A percentile compares a stretch with the other conserved stretches of the same genome.
These are phyloP conservation scores for Pleuronectes platessa DNA, from an alignment of 2,113 vertebrate species.

Conservation along the genomic window DNA sequence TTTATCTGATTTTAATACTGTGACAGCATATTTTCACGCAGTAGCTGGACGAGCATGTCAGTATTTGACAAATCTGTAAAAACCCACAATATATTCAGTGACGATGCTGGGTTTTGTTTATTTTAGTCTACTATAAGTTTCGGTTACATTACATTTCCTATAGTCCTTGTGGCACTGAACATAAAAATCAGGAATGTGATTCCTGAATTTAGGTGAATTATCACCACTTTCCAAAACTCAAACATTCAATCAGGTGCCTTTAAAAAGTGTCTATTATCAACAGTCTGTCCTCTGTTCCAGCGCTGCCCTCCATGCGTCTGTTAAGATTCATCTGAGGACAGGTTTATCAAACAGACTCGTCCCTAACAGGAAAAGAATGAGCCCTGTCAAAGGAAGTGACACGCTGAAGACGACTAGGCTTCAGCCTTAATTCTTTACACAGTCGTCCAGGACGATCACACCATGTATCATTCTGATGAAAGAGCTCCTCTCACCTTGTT, in stretches of 20 bases:
- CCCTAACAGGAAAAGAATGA: conserved; percentile 75
- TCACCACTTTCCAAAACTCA: conserved; percentile 51
- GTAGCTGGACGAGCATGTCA: no score
- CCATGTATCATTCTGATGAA: conserved; percentile 79
- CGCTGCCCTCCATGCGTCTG: conserved; percentile 57
- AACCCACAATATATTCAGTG: no score
- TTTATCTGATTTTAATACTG: no score
- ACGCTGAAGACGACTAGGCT: conserved; percentile 64
- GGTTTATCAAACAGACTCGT: conserved; percentile 70
- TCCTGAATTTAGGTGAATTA: conserved; percentile 40
- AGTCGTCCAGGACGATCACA: conserved; percentile 70
- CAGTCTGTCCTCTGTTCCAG: conserved; percentile 38
- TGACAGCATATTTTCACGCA: no score
- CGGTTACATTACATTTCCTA: background rate
- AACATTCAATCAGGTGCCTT: conserved; percentile 45
- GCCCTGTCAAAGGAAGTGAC: conserved; percentile 73
- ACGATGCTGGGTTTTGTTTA: background rate
- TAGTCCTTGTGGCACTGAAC: conserved; percentile 1
- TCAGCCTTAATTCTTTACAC: conserved; percentile 73
- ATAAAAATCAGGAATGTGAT: conserved; percentile 33
- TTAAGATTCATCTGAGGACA: conserved; percentile 68
- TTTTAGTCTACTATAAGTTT: background rate
- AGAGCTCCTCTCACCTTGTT: conserved; percentile 68
- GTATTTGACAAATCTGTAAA: no score
- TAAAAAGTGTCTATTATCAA: conserved; percentile 46